Evolutionary conservation across 2,797 vertebrate genomes (phyloP), one percentile per base, ranked within the genome.

Genomic region (Hephaestus fuliginosus): DNA sequence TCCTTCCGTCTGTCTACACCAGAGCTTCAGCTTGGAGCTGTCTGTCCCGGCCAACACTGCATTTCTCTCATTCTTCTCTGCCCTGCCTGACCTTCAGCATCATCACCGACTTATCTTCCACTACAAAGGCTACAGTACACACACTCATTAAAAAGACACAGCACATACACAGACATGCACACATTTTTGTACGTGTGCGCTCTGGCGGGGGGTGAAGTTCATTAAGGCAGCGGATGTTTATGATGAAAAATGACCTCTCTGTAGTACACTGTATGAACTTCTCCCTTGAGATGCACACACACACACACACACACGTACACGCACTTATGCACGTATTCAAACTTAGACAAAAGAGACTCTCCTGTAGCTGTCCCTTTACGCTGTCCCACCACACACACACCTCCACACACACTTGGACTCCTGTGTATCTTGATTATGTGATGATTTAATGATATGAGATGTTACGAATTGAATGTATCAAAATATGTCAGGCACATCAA

Each of bases 21-120:
- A 53, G 25, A 72, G 87, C 86, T 84, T 88, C 52, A 76, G 68
- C 70, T 74, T 28, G 1, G 65, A 55, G 76, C 82, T 83, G 76
- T 75, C 69, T 79, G 76, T 83, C 77, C 68, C 10, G 41, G 75
- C 81, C 81, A 83, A 84, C 75, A 81, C 74, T 72, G 82, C 86
- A 91, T 93, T 95, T 92, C 91, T 92, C 91, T 92, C 91, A 93
- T 92, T 95, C 88, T 82, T 85, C 80, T 82, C 82, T 93, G 83
- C 87, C 85, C 91, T 74, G 85, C 79, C 79, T 94, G 93, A 96
- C 95, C 94, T 96, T 95, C 92, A 94, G 85, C 86, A 89, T 88
- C 88, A 86, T 91, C 92, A 89, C 92, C 65, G 81, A 93, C 91
- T 93, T 94, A 94, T 93, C 93, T 89, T 78, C 84, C 80, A 81